Conservation (phyloP, 2,113 vertebrate species). For the Rhinolophus sinicus region DNA sequence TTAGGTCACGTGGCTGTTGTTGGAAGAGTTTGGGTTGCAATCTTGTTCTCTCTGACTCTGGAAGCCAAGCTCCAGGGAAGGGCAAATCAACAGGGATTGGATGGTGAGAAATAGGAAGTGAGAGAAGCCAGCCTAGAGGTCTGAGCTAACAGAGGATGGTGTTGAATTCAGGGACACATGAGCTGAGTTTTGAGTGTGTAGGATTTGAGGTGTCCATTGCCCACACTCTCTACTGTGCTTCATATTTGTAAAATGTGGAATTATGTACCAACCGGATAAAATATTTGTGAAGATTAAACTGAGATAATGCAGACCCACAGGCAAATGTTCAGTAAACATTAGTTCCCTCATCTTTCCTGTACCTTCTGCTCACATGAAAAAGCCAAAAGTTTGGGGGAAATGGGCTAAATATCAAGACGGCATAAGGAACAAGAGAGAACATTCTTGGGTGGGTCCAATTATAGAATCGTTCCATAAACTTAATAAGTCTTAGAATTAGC, state of each 20-base stretch:
- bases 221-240: not conserved
- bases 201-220: fast-evolving
- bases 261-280: not conserved
- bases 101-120: not conserved
- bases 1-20: not conserved
- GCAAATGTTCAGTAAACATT: not conserved
- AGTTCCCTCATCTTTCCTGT: not conserved
- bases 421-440: not conserved
- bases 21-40: not conserved
- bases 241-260: not conserved
- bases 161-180: not conserved
- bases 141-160: not conserved
- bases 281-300: not conserved
- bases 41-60: not conserved
- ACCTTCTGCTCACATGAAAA: not conserved
- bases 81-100: not conserved
- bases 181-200: not conserved
- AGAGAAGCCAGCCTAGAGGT: not conserved
- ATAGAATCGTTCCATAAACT: not conserved
- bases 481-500: not conserved
- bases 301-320: not conserved
- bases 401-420: not conserved
- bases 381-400: not conserved
- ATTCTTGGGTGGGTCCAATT: not conserved
- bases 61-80: not conserved